A percentile compares a stretch with the other conserved stretches of the same genome.
Conservation (phyloP, 2,113 vertebrate genomes). For the Austrofundulus limnaeus region DNA sequence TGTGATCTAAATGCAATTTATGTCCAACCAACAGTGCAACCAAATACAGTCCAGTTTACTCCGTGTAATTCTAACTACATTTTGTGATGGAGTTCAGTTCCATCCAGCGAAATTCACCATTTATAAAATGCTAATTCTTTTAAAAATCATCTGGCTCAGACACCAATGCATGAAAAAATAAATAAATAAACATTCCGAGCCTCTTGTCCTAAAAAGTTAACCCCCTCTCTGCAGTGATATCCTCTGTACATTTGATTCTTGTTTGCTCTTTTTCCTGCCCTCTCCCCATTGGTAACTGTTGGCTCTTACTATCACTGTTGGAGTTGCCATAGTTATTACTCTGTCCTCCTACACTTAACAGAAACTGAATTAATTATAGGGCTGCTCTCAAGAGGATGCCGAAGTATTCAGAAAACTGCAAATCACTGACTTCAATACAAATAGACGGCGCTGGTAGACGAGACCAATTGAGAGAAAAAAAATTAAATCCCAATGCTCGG, state of each 20-base stretch:
- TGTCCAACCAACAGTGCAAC: too few relatives aligned
- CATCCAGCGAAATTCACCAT: too few relatives aligned
- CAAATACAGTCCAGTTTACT: too few relatives aligned
- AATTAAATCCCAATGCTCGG: conserved; percentile 5
- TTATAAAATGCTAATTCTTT: background rate
- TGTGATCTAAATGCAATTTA: too few relatives aligned
- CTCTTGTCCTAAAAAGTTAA: background rate
- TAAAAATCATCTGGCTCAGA: background rate
- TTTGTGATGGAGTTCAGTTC: too few relatives aligned
- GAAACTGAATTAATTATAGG: conserved; percentile 65
- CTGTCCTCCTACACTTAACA: conserved; percentile 68
- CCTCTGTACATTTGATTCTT: background rate
- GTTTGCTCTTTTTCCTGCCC: conserved; percentile 1
- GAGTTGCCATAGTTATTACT: conserved; percentile 64
- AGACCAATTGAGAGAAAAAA: conserved; percentile 14
- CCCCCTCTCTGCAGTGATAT: background rate
- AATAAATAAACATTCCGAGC: background rate
- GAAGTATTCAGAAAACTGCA: conserved; percentile 54
- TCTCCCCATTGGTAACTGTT: conserved; percentile 17
- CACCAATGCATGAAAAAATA: background rate
- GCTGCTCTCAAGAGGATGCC: conserved; percentile 49
- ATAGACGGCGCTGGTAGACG: conserved; percentile 19
- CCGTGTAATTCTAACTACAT: too few relatives aligned
- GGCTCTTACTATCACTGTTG: conserved; percentile 51
- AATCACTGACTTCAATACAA: conserved; percentile 63